Base-by-base conservation (phyloP, 1,140 invertebrate genomes). In the Zaprionus inermis region DNA sequence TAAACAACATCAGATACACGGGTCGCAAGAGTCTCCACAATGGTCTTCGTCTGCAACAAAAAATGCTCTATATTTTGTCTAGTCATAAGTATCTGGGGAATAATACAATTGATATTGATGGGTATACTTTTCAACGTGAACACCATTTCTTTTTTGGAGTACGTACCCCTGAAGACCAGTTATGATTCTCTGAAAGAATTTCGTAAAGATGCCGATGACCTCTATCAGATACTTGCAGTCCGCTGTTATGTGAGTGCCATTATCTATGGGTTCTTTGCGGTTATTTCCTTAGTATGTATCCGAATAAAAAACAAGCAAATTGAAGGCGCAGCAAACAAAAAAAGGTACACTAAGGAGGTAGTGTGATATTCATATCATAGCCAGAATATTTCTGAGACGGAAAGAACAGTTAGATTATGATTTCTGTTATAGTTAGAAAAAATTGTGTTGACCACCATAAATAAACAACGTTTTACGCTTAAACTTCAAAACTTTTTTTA, bases 101-200 rank as follows among this genome's bases (percentile, higher is more conserved):
- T 59, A n/a, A n/a, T 83, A 5, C 86, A 89, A 60, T 24, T 83
- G 22, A 28, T 72, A 0, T 6, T 80, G 12, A 77, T 88, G 73
- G 83, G 84, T 6, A 10, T 67, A 0, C 72, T 46, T 28, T 78
- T 36, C 34, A 24, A 57, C 0, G 0, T 58, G 4, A 11, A 72
- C 2, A 52, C 84, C 0, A 16, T 89, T 2, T 7, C 41, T 3
- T 46, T 88, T 11, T 0, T 83, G 1, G 0, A 20, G 0, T 52
- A 58, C 11, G 7, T 88, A 14, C 67, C 64, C 0, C 0, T 83
- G 6, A 0, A 0, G 28, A 28, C 0, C 2, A 3, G 3, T 0
- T 67, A 57, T 11, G 0, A 11, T 0, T 12, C 5, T 5, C n/a
- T 60, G 52, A 16, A 59, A 2, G 10, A 64, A 0, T 88, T 89